Evolutionary conservation across 53 echinoderm and acorn worm species (phyloP), one percentile per base, ranked within the genome.

Genomic region (Hippasteria phrygiana): DNA sequence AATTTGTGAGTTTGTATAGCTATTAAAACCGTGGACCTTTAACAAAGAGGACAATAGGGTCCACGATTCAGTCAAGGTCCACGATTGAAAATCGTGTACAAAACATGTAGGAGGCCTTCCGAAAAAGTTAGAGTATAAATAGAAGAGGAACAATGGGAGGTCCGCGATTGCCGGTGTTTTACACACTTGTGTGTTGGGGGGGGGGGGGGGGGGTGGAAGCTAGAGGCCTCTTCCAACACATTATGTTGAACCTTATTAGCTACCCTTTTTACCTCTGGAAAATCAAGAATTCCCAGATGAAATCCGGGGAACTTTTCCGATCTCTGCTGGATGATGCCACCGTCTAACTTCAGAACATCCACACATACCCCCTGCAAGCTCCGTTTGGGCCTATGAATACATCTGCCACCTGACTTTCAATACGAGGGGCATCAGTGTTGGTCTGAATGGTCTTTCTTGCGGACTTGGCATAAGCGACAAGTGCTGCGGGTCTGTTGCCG

Each of bases 261-360:
- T 9, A 43, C 8, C 28, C 17, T 41, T 16, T 73, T 74, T 74
- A 74, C 74, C 74, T 74, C 43, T n/a, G 74, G 74, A 46, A 74
- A 74, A 45, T 74, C 74, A 22, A 74, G 74, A 43, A 74, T 45
- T 0, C 24, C 74, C 42, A 74, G 74, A 22, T 41, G 17, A 29
- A 74, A 74, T 7, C 74, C 74, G 20, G 74, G 43, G 31, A 74
- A 45, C 8, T 5, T 46, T 9, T 73, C 24, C 31, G 46, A 43
- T 71, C 36, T 71, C 71, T 71, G 71, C 46, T 74, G 74, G 5
- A 74, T 74, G 42, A 74, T 74, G 46, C 18, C 46, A 74, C 43
- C 74, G 43, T 74, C 74, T n/a, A 74, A 29, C 74, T 74, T 74
- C 24, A 74, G 74, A 22, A 74, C 42, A 41, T 74, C 74, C 74